A percentile compares a stretch with the other conserved stretches of the same genome.
These are phyloP conservation scores for Aphelocoma californica DNA, from an alignment of 2,797 vertebrate genomes.

Conservation along the genomic window DNA sequence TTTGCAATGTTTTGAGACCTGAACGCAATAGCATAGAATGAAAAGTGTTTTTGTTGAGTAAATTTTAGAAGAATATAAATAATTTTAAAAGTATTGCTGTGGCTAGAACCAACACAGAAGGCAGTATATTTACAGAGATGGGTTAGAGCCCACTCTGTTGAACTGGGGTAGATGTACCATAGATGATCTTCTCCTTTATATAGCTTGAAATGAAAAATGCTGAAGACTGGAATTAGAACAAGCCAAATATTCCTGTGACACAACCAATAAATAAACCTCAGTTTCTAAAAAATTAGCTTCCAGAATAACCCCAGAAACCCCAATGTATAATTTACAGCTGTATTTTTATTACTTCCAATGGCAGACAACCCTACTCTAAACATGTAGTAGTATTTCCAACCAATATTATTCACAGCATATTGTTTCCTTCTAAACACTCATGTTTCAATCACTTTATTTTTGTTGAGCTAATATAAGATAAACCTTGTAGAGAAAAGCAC, in stretches of 20 bases:
- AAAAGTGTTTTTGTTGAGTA: neutral
- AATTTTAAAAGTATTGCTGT: neutral
- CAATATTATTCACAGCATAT: neutral
- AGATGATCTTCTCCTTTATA: neutral
- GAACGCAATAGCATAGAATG: neutral
- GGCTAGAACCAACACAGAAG: neutral
- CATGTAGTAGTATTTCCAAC: neutral
- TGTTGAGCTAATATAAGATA: neutral
- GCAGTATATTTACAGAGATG: neutral
- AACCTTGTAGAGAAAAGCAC: neutral
- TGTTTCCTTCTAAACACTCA: neutral
- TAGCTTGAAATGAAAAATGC: neutral
- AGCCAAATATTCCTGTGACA: neutral
- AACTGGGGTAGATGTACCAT: neutral
- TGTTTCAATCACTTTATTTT: neutral
- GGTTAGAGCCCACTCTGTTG: neutral
- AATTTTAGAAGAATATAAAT: neutral
- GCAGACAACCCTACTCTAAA: neutral
- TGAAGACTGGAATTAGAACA: neutral
- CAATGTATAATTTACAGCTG: neutral
- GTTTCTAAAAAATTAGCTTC: slow-evolving; percentile 14
- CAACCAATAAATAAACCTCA: neutral
- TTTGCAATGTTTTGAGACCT: neutral
- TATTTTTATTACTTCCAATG: neutral
- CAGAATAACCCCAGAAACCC: neutral